Evolutionary conservation across 2,888 invertebrate genomes (phyloP).

Genomic region (Abscondita cerata): DNA sequence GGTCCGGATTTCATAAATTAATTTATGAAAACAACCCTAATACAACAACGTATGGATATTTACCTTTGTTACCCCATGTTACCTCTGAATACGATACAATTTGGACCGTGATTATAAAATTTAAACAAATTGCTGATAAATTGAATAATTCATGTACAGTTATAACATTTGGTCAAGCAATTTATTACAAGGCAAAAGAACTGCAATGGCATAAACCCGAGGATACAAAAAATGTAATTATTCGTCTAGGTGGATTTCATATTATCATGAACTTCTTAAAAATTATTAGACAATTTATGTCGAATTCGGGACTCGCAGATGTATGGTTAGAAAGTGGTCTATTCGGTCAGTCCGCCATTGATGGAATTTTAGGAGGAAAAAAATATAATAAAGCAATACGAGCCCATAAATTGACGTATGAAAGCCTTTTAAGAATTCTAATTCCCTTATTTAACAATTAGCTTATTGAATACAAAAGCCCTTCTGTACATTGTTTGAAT

Average conservation of each 20-base stretch:
- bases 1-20: conserved; percentile 7
- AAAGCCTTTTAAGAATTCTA: conserved; percentile 28
- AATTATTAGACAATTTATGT: neutral
- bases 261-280: conserved; percentile 32
- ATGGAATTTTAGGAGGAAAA: no score
- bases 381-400: conserved; percentile 32
- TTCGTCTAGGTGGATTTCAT: conserved; percentile 34
- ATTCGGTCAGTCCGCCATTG: conserved; percentile 27
- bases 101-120: conserved; percentile 18
- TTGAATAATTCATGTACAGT: no score
- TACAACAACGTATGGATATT: neutral
- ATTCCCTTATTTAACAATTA: conserved; percentile 22
- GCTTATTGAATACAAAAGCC: conserved; percentile 28
- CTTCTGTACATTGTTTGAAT: conserved; percentile 20
- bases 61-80: conserved; percentile 9
- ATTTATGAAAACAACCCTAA: neutral
- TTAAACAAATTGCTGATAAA: conserved; percentile 6
- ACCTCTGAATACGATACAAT: conserved; percentile 32
- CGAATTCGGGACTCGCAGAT: neutral
- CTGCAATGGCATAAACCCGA: conserved; percentile 26
- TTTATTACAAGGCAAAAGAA: conserved; percentile 33
- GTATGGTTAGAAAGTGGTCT: no score
- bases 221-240: conserved; percentile 16
- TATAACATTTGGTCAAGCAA: no score
- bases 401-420: conserved; percentile 37